These are phyloP conservation scores for Uloborus diversus DNA, from an alignment of 1,140 invertebrate species.

Conservation along the genomic window DNA sequence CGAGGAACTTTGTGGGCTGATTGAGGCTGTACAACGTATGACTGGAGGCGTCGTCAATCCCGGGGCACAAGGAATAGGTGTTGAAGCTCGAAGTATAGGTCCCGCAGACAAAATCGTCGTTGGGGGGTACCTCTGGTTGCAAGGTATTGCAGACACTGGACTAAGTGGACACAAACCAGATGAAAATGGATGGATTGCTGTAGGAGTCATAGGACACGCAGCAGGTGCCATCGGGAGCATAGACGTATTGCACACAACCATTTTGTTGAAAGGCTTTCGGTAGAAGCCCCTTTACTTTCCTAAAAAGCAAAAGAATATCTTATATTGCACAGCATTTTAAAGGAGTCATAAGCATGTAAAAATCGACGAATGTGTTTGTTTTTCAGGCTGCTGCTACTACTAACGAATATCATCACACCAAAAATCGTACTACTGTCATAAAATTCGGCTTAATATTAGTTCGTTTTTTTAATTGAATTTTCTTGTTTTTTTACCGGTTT, in stretches of 20 bases:
- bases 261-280: background rate
- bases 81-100: background rate
- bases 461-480: no score
- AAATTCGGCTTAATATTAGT: background rate
- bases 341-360: background rate
- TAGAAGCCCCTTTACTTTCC: background rate
- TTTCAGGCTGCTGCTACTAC: background rate
- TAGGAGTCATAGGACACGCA: background rate
- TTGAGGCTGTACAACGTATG: background rate
- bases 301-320: background rate
- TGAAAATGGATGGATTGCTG: background rate
- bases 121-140: conserved; percentile 3
- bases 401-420: background rate
- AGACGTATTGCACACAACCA: conserved; percentile 23
- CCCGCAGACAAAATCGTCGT: background rate
- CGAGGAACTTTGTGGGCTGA: background rate
- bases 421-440: background rate
- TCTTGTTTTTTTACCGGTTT: background rate
- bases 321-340: no score
- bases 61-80: background rate
- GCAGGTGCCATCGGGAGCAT: background rate
- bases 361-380: background rate
- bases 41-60: background rate
- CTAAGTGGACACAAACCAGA: background rate
- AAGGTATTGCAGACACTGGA: background rate